Percentiles rank a stretch among this genome's conserved stretches.
Evolutionary conservation across 2,113 vertebrate species (phyloP).

Genomic region (Bubo bubo): DNA sequence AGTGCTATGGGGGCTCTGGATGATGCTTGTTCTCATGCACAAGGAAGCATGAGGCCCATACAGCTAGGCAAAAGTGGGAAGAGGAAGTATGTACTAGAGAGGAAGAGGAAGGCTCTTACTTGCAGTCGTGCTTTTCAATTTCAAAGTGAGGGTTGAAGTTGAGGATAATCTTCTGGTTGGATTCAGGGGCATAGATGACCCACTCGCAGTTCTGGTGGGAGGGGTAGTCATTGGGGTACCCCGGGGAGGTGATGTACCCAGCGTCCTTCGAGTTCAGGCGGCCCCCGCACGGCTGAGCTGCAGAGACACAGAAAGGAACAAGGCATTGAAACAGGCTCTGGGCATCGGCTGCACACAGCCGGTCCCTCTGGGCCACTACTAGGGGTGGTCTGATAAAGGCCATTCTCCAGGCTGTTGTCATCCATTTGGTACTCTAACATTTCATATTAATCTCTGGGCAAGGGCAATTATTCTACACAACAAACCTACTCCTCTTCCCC

Average conservation of each 20-base stretch:
- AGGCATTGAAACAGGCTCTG: neutral
- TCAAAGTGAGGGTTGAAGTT: slow-evolving; percentile 99
- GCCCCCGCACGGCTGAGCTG: slow-evolving; percentile 84
- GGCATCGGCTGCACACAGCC: neutral
- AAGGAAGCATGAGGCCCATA: neutral
- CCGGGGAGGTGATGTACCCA: slow-evolving; percentile 95
- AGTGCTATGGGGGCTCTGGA: neutral
- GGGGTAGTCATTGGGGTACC: slow-evolving; percentile 97
- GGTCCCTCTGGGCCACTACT: neutral
- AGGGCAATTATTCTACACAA: slow-evolving; percentile 45
- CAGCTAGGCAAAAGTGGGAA: neutral
- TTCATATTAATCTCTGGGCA: slow-evolving; percentile 53
- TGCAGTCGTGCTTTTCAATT: slow-evolving; percentile 97
- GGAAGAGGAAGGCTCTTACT: slow-evolving; percentile 75
- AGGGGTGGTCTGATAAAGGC: slow-evolving; percentile 9
- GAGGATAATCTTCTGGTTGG: slow-evolving; percentile 94
- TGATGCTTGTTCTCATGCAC: neutral
- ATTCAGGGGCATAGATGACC: slow-evolving; percentile 91
- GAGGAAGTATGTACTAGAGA: neutral
- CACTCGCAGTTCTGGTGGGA: slow-evolving; percentile 97
- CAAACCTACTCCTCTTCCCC: neutral
- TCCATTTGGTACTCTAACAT: neutral
- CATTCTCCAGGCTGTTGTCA: slow-evolving; percentile 35
- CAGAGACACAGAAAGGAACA: slow-evolving; percentile 56
- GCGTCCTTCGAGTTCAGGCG: slow-evolving; percentile 90